Evolutionary conservation across 2,113 vertebrate genomes (phyloP).

Genomic region (Agapornis roseicollis): DNA sequence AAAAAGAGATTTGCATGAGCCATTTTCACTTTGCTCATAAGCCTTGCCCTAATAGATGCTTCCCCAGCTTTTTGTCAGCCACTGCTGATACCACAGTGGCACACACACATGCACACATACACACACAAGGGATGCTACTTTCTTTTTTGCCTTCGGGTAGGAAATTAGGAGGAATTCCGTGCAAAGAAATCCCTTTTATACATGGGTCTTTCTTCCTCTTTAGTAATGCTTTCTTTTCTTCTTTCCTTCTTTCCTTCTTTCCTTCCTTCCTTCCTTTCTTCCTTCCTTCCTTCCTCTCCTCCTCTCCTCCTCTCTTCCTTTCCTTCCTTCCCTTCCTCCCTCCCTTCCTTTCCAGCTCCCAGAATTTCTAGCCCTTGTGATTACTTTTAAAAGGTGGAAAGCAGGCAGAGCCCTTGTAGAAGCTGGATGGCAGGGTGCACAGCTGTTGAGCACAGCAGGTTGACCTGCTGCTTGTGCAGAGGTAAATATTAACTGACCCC

Average conservation of each 20-base stretch:
- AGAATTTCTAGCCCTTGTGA: neutral
- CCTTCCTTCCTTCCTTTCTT: no score
- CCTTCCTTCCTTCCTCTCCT: no score
- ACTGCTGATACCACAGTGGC: accelerated
- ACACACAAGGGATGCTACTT: neutral
- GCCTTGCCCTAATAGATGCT: neutral
- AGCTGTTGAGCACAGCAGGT: neutral
- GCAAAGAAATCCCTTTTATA: neutral
- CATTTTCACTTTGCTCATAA: neutral
- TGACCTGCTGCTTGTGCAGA: neutral
- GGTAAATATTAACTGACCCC: neutral
- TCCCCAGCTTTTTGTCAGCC: neutral
- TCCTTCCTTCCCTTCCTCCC: no score
- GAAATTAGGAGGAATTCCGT: neutral
- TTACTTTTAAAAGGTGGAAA: neutral
- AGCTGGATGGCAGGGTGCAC: neutral
- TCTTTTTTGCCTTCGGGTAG: neutral
- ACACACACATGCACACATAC: neutral
- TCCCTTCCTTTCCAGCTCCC: neutral
- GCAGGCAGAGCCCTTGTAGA: neutral
- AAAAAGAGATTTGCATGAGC: neutral
- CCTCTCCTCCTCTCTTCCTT: no score
- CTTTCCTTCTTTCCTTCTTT: no score
- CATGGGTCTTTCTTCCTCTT: neutral
- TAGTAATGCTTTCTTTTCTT: neutral